Conservation (phyloP, 1,140 invertebrate species). For the Drosophila lacertosa region DNA sequence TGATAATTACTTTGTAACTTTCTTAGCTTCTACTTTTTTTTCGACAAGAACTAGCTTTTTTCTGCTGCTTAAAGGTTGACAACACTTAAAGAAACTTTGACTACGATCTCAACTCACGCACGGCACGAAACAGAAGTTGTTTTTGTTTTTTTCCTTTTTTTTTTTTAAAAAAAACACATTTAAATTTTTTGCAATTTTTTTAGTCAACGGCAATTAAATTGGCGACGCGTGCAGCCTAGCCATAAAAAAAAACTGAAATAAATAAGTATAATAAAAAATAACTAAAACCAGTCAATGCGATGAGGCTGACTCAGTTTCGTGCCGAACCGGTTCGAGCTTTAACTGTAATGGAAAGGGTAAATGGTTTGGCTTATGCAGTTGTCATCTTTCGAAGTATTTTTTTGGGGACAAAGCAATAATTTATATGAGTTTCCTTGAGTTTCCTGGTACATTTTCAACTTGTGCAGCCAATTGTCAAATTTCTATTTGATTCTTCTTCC, state of each 20-base stretch:
- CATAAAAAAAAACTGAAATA: conserved; percentile 64
- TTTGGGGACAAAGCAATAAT: not conserved
- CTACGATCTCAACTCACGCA: conserved; percentile 20
- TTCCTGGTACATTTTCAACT: not conserved
- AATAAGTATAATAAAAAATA: conserved; percentile 24
- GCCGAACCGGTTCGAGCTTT: conserved; percentile 25
- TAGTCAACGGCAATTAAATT: conserved; percentile 72
- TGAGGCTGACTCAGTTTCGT: conserved; percentile 15
- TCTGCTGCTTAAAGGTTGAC: not conserved
- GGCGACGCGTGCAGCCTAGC: conserved; percentile 72
- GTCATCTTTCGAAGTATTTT: not conserved
- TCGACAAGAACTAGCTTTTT: not conserved
- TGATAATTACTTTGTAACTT: too few species aligned
- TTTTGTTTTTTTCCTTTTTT: conserved; percentile 17
- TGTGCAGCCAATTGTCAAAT: conserved; percentile 42
- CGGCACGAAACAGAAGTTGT: conserved; percentile 17
- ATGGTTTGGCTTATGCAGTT: not conserved
- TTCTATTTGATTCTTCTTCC: conserved; percentile 31
- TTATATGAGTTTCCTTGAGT: not conserved
- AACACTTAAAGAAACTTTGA: not conserved
- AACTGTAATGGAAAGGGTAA: conserved; percentile 15
- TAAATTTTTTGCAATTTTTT: conserved; percentile 58
- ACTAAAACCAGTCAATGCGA: conserved; percentile 2
- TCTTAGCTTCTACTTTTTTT: too few species aligned
- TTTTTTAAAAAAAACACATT: conserved; percentile 44